Evolutionary conservation across 2,888 invertebrate species (phyloP).

Genomic region (Plemyria rubiginata): DNA sequence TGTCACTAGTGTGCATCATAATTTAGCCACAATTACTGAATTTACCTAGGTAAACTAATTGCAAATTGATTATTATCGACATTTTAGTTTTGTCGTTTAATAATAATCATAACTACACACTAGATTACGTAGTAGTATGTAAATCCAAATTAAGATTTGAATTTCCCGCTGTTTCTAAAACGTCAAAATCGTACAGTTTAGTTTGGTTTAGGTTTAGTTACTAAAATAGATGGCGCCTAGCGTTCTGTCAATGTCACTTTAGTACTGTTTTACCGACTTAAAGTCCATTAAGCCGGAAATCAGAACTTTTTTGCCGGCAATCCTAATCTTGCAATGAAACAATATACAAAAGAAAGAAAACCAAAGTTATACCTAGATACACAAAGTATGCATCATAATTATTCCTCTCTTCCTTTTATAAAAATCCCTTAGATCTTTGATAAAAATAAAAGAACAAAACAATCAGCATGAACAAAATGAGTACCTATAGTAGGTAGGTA

Average conservation of each 20-base stretch:
- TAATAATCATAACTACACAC: neutral
- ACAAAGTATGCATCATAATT: too few species aligned
- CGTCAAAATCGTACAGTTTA: constrained; percentile 9
- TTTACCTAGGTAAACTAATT: neutral
- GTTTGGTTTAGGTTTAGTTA: neutral
- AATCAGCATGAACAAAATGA: too few species aligned
- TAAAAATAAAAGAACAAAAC: too few species aligned
- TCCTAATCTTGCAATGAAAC: neutral
- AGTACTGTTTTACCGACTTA: constrained; percentile 24
- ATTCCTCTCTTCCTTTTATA: too few species aligned
- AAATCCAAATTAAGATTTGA: neutral
- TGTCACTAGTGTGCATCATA: constrained; percentile 9
- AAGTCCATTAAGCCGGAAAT: constrained; percentile 7
- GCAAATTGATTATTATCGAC: neutral
- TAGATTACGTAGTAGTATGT: neutral
- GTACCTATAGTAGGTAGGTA: too few species aligned
- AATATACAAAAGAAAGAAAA: too few species aligned
- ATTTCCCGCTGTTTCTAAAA: constrained; percentile 18
- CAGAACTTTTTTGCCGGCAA: neutral
- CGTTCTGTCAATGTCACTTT: constrained; percentile 25
- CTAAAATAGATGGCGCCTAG: constrained; percentile 43
- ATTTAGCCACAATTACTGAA: neutral
- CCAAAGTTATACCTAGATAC: too few species aligned
- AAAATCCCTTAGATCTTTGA: too few species aligned
- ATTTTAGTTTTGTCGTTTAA: too few species aligned